phyloP scores from a whole-genome alignment of 2,797 vertebrate genomes.

The Xerus rutilus region DNA sequence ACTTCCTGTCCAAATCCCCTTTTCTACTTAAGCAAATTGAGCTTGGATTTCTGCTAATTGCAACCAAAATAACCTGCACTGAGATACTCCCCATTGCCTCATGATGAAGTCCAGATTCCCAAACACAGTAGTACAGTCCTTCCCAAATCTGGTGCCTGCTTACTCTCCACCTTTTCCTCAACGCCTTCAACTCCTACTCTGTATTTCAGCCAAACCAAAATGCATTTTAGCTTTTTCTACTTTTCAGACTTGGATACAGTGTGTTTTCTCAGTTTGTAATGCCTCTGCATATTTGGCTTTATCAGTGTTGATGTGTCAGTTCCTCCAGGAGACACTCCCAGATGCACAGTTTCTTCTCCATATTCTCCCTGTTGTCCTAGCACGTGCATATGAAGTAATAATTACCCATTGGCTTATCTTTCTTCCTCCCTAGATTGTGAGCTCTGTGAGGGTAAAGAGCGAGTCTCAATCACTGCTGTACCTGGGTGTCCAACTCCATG shows the following conservation, averaged over 20 bases:
- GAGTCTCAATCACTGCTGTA: background rate
- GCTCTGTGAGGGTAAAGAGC: background rate
- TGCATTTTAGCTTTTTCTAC: background rate
- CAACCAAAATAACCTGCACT: background rate
- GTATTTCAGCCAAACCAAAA: background rate
- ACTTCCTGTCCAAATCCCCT: background rate
- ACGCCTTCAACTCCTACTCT: background rate
- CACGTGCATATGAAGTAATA: background rate
- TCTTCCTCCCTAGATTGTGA: conserved; percentile 3
- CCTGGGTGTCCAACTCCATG: background rate
- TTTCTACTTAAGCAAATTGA: conserved; percentile 47
- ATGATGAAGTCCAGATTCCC: conserved; percentile 42
- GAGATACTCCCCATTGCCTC: background rate
- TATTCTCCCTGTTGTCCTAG: background rate
- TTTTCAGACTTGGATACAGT: background rate
- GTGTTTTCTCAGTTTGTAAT: background rate
- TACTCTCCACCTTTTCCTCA: background rate
- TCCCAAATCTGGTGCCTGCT: background rate
- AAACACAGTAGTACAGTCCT: background rate
- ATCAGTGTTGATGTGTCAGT: background rate
- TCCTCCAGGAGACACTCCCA: background rate
- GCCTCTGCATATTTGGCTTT: background rate
- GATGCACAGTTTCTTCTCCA: background rate
- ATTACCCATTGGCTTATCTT: background rate
- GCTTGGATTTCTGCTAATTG: conserved; percentile 57